These are phyloP conservation scores for Coregonus sp. DNA, from an alignment of 2,797 vertebrate species.

Conservation along the genomic window DNA sequence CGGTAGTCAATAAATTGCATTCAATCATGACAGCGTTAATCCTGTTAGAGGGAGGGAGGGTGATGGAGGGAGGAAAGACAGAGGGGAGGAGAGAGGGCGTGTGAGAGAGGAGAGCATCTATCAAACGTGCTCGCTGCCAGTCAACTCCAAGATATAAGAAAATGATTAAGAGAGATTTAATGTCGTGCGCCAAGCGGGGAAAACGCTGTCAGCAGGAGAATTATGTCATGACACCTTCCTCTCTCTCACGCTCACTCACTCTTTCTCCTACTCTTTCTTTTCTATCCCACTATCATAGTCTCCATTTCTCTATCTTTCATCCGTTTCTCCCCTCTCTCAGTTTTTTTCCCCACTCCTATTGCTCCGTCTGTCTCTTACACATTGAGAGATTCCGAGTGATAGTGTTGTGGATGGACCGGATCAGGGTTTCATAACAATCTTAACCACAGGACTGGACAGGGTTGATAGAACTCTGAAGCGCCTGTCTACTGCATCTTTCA, in stretches of 20 bases:
- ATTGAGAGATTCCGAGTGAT: too few species aligned
- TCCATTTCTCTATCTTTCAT: slow-evolving; percentile 8
- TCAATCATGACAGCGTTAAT: slow-evolving; percentile 25
- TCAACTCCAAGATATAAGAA: slow-evolving; percentile 74
- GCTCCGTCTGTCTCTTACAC: not conserved
- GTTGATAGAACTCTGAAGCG: not conserved
- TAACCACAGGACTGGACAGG: not conserved
- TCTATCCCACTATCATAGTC: slow-evolving; percentile 39
- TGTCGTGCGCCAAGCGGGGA: slow-evolving; percentile 46
- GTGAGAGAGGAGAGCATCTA: slow-evolving; percentile 26
- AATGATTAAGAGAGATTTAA: slow-evolving; percentile 77
- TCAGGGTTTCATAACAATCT: not conserved
- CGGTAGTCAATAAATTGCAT: slow-evolving; percentile 33
- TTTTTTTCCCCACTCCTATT: not conserved
- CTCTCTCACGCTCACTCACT: slow-evolving; percentile 2
- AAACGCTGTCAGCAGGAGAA: slow-evolving; percentile 59
- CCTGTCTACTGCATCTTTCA: too few species aligned
- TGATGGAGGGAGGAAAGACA: not conserved
- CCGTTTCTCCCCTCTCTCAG: not conserved
- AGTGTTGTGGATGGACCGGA: too few species aligned
- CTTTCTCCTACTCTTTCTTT: slow-evolving; percentile 18
- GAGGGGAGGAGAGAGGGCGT: slow-evolving; percentile 7
- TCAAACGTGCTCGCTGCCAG: slow-evolving; percentile 38
- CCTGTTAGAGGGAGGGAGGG: not conserved
- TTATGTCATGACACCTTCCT: slow-evolving; percentile 51